These are phyloP conservation scores for Platyscapa corneri DNA, from an alignment of 1,140 invertebrate genomes.

Conservation along the genomic window DNA sequence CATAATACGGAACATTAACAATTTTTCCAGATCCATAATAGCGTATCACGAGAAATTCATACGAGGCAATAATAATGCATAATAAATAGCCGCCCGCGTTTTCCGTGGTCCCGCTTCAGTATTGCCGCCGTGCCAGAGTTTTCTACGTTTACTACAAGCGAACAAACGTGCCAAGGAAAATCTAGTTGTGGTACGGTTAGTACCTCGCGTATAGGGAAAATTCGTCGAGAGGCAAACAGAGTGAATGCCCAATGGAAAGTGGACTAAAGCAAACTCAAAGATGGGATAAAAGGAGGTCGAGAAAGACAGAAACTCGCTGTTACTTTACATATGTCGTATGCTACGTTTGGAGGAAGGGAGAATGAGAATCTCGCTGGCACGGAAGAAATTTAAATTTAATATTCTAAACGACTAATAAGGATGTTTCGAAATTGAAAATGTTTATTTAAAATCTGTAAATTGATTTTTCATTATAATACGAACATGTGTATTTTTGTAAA, in stretches of 20 bases:
- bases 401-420: too few species aligned
- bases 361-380: background rate
- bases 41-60: background rate
- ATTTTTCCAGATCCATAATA: constrained; percentile 18
- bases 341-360: background rate
- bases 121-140: background rate
- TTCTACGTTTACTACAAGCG: background rate
- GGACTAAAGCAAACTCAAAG: background rate
- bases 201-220: background rate
- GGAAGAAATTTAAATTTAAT: background rate
- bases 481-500: too few species aligned
- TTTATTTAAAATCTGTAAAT: too few species aligned
- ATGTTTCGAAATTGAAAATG: too few species aligned
- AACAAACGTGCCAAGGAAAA: background rate
- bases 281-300: background rate
- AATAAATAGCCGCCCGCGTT: constrained; percentile 13
- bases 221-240: background rate
- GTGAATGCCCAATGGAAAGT: background rate
- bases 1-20: constrained; percentile 10
- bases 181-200: background rate
- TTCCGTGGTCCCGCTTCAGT: background rate
- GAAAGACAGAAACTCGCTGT: background rate
- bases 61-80: background rate
- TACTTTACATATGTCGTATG: background rate
- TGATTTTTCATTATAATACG: too few species aligned